Evolutionary conservation across 2,888 invertebrate species (phyloP).

Genomic region (Lepeophtheirus nordmannii): DNA sequence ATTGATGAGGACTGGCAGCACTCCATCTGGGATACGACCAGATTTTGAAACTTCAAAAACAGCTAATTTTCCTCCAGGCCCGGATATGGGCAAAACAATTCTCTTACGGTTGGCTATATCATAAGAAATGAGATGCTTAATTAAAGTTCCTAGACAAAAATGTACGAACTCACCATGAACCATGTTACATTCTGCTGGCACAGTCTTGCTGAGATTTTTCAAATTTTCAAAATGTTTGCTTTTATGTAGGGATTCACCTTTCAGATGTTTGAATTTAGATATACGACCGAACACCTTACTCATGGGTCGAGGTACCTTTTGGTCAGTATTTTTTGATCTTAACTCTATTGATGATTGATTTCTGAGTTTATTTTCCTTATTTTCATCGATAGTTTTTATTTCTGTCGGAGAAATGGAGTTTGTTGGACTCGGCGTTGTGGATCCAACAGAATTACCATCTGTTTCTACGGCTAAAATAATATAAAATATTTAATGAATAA

Average conservation of each 20-base stretch:
- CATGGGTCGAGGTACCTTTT: slow-evolving; percentile 1
- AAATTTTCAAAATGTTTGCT: slow-evolving; percentile 81
- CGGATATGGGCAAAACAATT: slow-evolving; percentile 75
- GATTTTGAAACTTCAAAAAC: slow-evolving; percentile 63
- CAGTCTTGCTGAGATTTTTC: slow-evolving; percentile 70
- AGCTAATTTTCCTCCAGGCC: slow-evolving; percentile 76
- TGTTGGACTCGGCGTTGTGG: slow-evolving; percentile 1
- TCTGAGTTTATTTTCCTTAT: slow-evolving; percentile 13
- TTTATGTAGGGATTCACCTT: slow-evolving; percentile 76
- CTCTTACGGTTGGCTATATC: slow-evolving; percentile 58
- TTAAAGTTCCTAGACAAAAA: no score
- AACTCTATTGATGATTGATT: neutral
- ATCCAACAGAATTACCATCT: neutral
- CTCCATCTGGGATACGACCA: slow-evolving; percentile 60
- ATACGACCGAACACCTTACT: slow-evolving; percentile 46
- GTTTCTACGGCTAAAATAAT: neutral
- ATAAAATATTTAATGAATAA: neutral
- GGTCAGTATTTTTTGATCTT: slow-evolving; percentile 1
- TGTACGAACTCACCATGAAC: slow-evolving; percentile 50
- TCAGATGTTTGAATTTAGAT: slow-evolving; percentile 80
- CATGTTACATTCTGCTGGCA: slow-evolving; percentile 85
- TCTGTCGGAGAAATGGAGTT: neutral
- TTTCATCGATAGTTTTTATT: neutral
- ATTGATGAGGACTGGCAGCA: slow-evolving; percentile 72
- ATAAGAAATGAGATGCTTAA: slow-evolving; percentile 26